A percentile compares a stretch with the other conserved stretches of the same genome.
These are phyloP conservation scores for Thamnophis sirtalis DNA, from an alignment of 2,113 vertebrate genomes.

Conservation along the genomic window DNA sequence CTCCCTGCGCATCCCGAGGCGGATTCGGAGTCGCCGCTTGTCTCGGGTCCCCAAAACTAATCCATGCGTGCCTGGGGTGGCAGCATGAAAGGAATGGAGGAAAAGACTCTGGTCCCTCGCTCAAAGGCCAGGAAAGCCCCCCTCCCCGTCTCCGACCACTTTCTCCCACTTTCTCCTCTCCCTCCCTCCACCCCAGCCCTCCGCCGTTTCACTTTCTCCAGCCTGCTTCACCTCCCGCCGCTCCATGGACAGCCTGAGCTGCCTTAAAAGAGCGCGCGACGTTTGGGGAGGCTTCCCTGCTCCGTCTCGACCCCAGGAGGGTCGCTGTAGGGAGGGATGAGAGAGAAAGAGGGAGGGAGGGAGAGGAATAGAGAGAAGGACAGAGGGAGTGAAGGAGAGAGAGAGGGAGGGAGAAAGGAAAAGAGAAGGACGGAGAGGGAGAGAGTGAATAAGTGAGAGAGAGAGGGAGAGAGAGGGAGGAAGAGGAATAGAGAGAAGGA, in stretches of 20 bases:
- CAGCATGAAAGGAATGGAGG: not conserved
- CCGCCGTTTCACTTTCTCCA: not conserved
- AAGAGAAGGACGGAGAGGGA: too few species aligned
- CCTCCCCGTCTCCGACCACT: too few species aligned
- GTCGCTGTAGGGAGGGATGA: not conserved
- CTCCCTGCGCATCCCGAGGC: not conserved
- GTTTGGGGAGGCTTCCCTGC: not conserved
- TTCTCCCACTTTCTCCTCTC: too few species aligned
- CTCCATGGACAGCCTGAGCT: not conserved
- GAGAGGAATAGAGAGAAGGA: too few species aligned
- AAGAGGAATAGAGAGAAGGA: too few species aligned
- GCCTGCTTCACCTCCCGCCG: not conserved
- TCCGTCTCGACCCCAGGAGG: not conserved
- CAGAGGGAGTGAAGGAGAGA: too few species aligned
- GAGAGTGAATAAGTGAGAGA: too few species aligned
- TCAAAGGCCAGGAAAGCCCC: not conserved
- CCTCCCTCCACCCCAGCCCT: not conserved
- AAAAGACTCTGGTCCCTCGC: not conserved
- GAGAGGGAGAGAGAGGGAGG: too few species aligned
- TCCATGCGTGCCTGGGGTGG: not conserved
- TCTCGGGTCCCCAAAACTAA: not conserved
- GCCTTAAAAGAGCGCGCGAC: not conserved
- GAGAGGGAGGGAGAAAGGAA: too few species aligned
- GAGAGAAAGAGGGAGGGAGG: fast-evolving
- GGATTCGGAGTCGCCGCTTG: not conserved